Evolutionary conservation across 2,888 invertebrate species (phyloP), one percentile per base, ranked within the genome.

Genomic region (Drosophila paranaensis): DNA sequence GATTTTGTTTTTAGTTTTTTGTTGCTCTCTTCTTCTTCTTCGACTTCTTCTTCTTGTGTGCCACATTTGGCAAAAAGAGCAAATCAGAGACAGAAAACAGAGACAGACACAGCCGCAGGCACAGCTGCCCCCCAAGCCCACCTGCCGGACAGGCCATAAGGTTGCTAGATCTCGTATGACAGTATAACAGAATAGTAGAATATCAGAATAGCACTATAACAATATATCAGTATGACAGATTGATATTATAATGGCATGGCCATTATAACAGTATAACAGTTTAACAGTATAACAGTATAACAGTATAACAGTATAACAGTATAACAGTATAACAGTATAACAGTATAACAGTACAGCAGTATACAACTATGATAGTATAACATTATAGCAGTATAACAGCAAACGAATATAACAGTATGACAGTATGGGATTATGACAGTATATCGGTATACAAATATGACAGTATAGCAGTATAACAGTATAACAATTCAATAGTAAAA

Each of bases 31-130:
- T 39, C 11, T 42, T 25, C 33, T 27, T 54, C 16, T 37, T 14
- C 27, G 11, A 27, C 11, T 42, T 25, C 33, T 27, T 54, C 16
- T 37, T 14, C 27, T 14, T 35, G 30, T 72, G 60, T 72, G 53
- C 40, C 73, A 58, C 57, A 68, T 78, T 74, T 78, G 55, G 58
- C 69, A 61, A 68, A 40, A 45, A 63, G 42, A 48, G 30, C 67
- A 66, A 66, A 40, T 46, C 13, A 39, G n/a, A 30, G 55, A 27
- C 37, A 14, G 53, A 13, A 57, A 45, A 40, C 42, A 20, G 27
- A 27, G 46, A 68, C 33, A 51, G 50, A 53, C n/a, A 53, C n/a
- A 54, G 53, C 3, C 35, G 48, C 13, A 39, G 46, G 16, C 11
- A 65, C 20, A 73, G 27, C 53, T 56, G n/a, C 16, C 58, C 13